Conservation (phyloP, 2,888 invertebrate species). For the Sphaerophoria rueppellii region DNA sequence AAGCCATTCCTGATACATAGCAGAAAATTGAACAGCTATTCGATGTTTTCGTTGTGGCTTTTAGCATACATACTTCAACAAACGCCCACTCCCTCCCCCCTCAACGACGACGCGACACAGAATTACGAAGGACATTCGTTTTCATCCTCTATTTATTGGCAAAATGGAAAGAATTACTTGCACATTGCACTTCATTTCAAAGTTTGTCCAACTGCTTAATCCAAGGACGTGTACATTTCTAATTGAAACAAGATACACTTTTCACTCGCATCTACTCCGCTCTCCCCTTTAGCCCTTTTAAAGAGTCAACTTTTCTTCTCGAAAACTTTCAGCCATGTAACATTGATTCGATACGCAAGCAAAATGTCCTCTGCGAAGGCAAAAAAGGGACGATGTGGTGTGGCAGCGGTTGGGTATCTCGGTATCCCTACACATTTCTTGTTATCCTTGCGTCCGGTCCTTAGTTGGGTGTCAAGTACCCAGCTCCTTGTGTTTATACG, state of each 20-base stretch:
- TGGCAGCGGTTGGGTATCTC: no score
- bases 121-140: conserved; percentile 6
- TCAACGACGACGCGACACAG: neutral
- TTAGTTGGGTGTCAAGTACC: neutral
- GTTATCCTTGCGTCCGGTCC: no score
- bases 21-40: neutral
- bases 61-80: neutral
- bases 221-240: conserved; percentile 67
- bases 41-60: neutral
- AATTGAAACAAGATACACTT: conserved; percentile 73
- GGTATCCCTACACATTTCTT: no score
- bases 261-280: neutral
- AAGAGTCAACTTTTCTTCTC: conserved; percentile 50
- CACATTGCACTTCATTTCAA: conserved; percentile 35
- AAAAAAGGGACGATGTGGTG: conserved; percentile 2
- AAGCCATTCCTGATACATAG: no score
- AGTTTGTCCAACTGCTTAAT: conserved; percentile 59
- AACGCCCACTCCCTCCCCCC: neutral
- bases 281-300: neutral
- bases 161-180: conserved; percentile 35
- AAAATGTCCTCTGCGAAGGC: neutral
- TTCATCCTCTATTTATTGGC: conserved; percentile 22
- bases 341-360: conserved; percentile 11
- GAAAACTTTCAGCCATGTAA: conserved; percentile 34
- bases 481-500: neutral